Evolutionary conservation across 2,113 vertebrate species (phyloP), one percentile per base, ranked within the genome.

Genomic region (Corythoichthys intestinalis): DNA sequence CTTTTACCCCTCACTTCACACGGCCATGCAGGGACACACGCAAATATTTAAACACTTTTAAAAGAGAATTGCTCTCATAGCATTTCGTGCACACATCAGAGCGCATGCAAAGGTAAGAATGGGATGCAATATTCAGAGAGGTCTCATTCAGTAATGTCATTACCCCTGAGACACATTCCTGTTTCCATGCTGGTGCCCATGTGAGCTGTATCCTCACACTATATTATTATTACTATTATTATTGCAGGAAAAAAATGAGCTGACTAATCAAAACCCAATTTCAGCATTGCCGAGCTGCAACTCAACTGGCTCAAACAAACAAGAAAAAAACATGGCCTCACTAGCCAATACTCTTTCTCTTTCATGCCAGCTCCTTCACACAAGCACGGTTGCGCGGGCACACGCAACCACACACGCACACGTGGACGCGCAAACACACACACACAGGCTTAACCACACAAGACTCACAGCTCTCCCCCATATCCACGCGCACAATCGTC

Each of bases 81-180:
- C 87, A 76, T 91, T 91, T 92, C 93, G 91, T 93, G 87, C 90
- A 92, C 82, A 86, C 79, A 84, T 92, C 93, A 91, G 61, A 76
- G 74, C 48, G 87, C 85, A 90, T 74, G 91, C 89, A 90, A 89
- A 93, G 87, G 91, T 90, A 91, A 87, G 91, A 92, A 94, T 86
- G 91, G 85, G 87, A 92, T 90, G 89, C 91, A 91, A 77, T 86
- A 81, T 81, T 63, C 68, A n/a, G 63, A 68, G 76, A 74, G 58
- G 78, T 77, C 75, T 65, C 44, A 52, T 66, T 83, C 81, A 82
- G 81, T 84, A 79, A 79, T 64, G 65, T 67, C 8, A 28, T 69
- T 61, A 63, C 50, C 73, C 73, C 37, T 0, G 78, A 83, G 83
- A 87, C 79, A 75, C 79, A 72, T 74, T 80, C 63, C 46, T 67